Percentiles rank a stretch among this genome's conserved stretches.
Conservation (phyloP, 1,140 invertebrate genomes). For the Chrysomallon squamiferum region DNA sequence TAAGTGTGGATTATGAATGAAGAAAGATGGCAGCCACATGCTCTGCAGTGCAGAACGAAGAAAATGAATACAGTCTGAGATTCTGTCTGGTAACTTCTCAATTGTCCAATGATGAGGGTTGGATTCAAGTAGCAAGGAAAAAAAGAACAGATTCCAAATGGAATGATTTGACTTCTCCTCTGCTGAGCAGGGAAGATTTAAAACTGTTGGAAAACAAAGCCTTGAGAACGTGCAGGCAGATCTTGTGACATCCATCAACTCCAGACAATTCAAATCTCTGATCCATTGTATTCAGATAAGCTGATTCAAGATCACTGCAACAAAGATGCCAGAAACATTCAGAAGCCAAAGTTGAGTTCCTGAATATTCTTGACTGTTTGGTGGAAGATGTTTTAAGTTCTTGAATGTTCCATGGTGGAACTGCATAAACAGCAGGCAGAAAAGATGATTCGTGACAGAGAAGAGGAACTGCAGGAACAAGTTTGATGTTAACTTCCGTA, state of each 20-base stretch:
- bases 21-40: constrained; percentile 43
- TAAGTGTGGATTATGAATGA: constrained; percentile 47
- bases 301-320: constrained; percentile 26
- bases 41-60: constrained; percentile 36
- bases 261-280: constrained; percentile 25
- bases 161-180: constrained; percentile 33
- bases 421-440: constrained; percentile 30
- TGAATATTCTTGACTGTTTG: constrained; percentile 9
- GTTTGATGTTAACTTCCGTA: constrained; percentile 37
- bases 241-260: constrained; percentile 31
- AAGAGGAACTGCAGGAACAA: constrained; percentile 43
- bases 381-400: constrained; percentile 6
- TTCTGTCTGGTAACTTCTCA: constrained; percentile 30
- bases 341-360: constrained; percentile 8
- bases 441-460: constrained; percentile 28
- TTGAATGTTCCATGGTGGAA: constrained; percentile 18
- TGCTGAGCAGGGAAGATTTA: constrained; percentile 34
- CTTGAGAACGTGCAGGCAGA: constrained; percentile 42
- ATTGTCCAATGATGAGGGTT: constrained; percentile 38
- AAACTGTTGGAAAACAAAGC: constrained; percentile 35
- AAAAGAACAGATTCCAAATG: constrained; percentile 40
- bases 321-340: constrained; percentile 42
- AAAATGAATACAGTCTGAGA: constrained; percentile 50
- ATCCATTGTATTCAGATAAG: constrained; percentile 23
- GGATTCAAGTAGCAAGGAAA: constrained; percentile 48